Conservation (phyloP, 2,888 invertebrate species). For the Drosophila crucigera region DNA sequence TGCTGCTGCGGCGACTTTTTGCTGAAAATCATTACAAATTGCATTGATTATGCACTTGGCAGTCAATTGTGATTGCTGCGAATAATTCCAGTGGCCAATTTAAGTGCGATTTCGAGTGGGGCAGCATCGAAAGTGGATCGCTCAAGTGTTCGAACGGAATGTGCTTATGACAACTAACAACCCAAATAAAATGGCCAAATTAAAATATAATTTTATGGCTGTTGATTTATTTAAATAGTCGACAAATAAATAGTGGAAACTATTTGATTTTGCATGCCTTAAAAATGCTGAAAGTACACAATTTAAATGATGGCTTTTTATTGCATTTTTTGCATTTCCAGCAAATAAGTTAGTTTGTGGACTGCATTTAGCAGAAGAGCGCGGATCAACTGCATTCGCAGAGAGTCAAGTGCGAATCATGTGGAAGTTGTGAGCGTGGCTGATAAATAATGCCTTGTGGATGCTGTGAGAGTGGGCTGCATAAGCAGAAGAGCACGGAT, state of each 20-base stretch:
- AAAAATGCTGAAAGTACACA: not conserved
- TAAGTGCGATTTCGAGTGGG: conserved; percentile 56
- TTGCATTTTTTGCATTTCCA: not conserved
- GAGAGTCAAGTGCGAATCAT: not conserved
- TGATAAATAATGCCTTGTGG: not conserved
- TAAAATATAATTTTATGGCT: conserved; percentile 1
- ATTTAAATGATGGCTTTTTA: not conserved
- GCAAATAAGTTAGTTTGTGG: not conserved
- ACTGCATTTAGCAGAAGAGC: not conserved
- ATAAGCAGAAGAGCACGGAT: not conserved
- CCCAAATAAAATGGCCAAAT: not conserved
- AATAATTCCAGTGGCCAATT: conserved; percentile 38
- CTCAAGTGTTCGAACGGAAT: not conserved
- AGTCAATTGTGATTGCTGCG: conserved; percentile 69
- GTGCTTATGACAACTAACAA: not conserved
- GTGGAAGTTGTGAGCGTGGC: not conserved
- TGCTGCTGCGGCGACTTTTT: conserved; percentile 15
- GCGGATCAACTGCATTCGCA: conserved; percentile 2
- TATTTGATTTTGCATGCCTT: not conserved
- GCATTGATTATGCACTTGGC: conserved; percentile 79
- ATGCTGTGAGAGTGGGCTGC: not conserved
- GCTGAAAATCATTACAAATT: conserved; percentile 69
- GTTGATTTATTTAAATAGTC: not conserved
- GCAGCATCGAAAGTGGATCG: conserved; percentile 47
- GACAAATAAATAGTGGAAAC: not conserved